Base-by-base conservation (phyloP, 2,113 vertebrate species). In the Haemorhous mexicanus region DNA sequence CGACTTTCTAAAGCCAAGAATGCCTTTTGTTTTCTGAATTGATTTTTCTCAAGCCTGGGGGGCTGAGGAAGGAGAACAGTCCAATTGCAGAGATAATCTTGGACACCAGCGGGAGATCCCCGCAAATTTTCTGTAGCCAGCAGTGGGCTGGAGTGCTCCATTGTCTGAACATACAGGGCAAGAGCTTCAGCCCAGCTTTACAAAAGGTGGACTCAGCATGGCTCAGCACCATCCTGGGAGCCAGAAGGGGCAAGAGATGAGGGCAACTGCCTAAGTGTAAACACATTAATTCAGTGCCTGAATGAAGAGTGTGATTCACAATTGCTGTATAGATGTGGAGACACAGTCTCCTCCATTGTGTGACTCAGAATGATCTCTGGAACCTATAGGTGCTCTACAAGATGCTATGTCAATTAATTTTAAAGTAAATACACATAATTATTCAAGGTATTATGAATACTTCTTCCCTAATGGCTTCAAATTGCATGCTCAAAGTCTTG, bases 81-180 rank as follows among this genome's bases (percentile, higher is more conserved):
- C 24, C 24, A 43, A 9, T 35, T 53, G 43, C 5, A 24, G 20
- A 72, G 20, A 4, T 15, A 75, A 30, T 21, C 17, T 9, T 44
- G 15, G 8, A 7, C 22, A 24, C 19, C 46, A 46, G 13, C 16
- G 9, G 9, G 19, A 90, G 7, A 63, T 16, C 7, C 23, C 15
- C 23, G 27, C 9, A 33, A 35, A n/a, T 43, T 52, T 80, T 58
- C 32, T 30, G 11, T 9, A 39, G 19, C 2, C 2, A 15, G 5
- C 23, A 11, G 17, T 46, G 47, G 7, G 7, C 64, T 22, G 30
- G 24, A 50, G 23, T 44, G 4, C 9, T 20, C 19, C 19, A 2
- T 1, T 20, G 6, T 19, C 24, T 35, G 23, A 30, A 18, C 0
- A 0, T 15, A 30, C 0, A 30, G 0, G 13, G 21, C 3, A 41